Evolutionary conservation across 92 coral and sea anemone genomes (phyloP).

Genomic region (Phenganax subtilis): DNA sequence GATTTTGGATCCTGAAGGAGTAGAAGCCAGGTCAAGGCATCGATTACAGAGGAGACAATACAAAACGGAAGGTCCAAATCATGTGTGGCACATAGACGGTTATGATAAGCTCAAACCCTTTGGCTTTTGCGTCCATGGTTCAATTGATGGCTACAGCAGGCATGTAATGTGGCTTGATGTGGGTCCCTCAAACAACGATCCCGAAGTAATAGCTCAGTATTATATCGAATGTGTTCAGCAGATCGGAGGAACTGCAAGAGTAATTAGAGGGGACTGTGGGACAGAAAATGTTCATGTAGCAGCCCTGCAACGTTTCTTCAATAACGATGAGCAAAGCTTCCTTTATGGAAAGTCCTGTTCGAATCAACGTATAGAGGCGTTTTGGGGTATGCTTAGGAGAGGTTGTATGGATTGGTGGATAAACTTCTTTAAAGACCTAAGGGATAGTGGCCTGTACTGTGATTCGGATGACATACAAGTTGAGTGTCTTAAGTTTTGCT

Average conservation of each 20-base stretch:
- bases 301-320: slow-evolving; percentile 42
- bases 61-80: slow-evolving; percentile 51
- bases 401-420: slow-evolving; percentile 26
- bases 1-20: slow-evolving; percentile 53
- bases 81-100: slow-evolving; percentile 51
- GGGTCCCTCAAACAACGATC: slow-evolving; percentile 49
- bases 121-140: slow-evolving; percentile 53
- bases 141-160: slow-evolving; percentile 54
- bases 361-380: slow-evolving; percentile 44
- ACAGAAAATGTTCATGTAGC: slow-evolving; percentile 52
- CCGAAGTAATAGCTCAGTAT: slow-evolving; percentile 42
- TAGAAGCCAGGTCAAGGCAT: slow-evolving; percentile 53
- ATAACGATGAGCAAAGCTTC: slow-evolving; percentile 40
- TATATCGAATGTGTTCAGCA: slow-evolving; percentile 55
- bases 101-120: slow-evolving; percentile 46
- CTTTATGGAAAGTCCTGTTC: slow-evolving; percentile 36
- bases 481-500: slow-evolving; percentile 53
- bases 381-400: slow-evolving; percentile 41
- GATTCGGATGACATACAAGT: slow-evolving; percentile 52
- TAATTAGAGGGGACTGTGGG: slow-evolving; percentile 46
- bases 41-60: slow-evolving; percentile 52
- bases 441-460: slow-evolving; percentile 48
- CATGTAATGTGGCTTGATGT: slow-evolving; percentile 53
- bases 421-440: slow-evolving; percentile 45
- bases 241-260: slow-evolving; percentile 31